Evolutionary conservation across 2,797 vertebrate species (phyloP).

Genomic region (Chlorospingus semifuscus): DNA sequence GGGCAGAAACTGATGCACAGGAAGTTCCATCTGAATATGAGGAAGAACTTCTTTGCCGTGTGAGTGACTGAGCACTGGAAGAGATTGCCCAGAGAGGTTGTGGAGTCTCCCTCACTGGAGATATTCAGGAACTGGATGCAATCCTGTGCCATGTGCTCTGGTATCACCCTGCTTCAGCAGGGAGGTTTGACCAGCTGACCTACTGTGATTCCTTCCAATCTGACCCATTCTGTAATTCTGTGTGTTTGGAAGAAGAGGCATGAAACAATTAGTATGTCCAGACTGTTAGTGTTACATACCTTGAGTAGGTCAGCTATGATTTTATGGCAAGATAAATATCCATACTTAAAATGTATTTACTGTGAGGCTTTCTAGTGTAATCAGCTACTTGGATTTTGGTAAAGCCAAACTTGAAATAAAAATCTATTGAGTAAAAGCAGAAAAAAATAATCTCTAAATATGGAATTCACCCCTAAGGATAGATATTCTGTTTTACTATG

Average conservation of each 20-base stretch:
- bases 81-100: background rate
- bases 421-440: background rate
- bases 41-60: background rate
- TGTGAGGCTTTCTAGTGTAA: background rate
- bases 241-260: background rate
- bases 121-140: background rate
- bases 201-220: background rate
- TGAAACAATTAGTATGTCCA: background rate
- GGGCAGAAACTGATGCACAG: background rate
- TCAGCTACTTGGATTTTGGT: background rate
- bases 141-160: background rate
- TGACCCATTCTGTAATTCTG: background rate
- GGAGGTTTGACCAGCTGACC: background rate
- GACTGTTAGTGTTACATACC: background rate
- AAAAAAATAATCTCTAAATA: background rate
- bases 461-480: background rate
- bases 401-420: background rate
- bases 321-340: background rate
- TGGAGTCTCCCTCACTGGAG: background rate
- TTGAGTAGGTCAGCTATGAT: background rate
- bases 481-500: background rate
- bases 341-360: background rate
- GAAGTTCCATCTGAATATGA: background rate
- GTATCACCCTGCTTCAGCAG: background rate
- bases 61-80: background rate